A percentile compares a stretch with the other conserved stretches of the same genome.
Conservation (phyloP, 2,797 vertebrate species). For the Mionectes olivaceus region DNA sequence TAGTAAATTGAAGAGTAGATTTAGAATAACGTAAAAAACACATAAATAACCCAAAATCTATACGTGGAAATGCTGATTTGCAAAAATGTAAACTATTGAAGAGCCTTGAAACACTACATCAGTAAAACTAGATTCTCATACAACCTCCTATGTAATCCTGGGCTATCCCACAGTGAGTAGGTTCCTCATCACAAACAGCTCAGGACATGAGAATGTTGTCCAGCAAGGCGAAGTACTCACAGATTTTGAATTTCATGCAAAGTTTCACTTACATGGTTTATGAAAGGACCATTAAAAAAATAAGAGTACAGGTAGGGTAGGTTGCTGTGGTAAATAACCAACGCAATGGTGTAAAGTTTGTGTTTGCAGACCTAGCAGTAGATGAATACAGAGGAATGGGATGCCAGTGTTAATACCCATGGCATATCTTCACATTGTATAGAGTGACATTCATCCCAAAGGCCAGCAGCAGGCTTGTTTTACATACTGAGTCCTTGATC, state of each 20-base stretch:
- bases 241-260: not conserved
- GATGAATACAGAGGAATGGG: not conserved
- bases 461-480: not conserved
- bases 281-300: not conserved
- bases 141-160: not conserved
- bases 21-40: not conserved
- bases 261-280: not conserved
- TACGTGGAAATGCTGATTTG: accelerated
- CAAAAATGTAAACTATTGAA: not conserved
- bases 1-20: not conserved
- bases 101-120: not conserved
- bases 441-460: not conserved
- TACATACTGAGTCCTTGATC: not conserved
- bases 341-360: not conserved
- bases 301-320: accelerated
- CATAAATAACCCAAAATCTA: not conserved
- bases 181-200: not conserved
- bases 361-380: not conserved
- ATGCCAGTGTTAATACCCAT: not conserved
- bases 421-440: not conserved
- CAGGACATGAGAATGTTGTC: not conserved
- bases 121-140: not conserved
- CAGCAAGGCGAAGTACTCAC: not conserved
- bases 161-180: not conserved
- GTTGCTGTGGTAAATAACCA: not conserved